Evolutionary conservation across 2,797 vertebrate genomes (phyloP).

Genomic region (Peromyscus eremicus): DNA sequence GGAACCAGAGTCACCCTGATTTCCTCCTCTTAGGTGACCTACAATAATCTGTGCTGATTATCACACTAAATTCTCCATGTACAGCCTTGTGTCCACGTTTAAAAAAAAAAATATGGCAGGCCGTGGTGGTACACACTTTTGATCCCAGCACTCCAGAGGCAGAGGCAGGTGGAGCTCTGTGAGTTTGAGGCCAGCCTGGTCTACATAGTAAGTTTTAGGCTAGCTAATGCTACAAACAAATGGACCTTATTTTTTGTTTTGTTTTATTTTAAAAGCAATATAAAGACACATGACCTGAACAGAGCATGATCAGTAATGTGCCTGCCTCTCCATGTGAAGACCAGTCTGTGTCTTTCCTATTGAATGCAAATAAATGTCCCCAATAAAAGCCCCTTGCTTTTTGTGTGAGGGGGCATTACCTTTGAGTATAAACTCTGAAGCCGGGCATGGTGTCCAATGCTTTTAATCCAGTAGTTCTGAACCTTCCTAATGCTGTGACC

Average conservation of each 20-base stretch:
- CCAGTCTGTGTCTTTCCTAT: not conserved
- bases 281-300: not conserved
- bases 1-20: not conserved
- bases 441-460: too few relatives aligned
- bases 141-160: not conserved
- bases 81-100: not conserved
- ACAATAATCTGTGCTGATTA: not conserved
- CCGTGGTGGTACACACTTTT: not conserved
- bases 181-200: not conserved
- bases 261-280: not conserved
- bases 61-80: not conserved
- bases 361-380: not conserved
- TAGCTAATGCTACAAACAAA: not conserved
- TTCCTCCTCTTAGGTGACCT: not conserved
- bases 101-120: not conserved
- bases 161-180: not conserved
- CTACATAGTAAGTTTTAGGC: not conserved
- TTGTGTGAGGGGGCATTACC: not conserved
- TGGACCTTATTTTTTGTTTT: not conserved
- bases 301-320: not conserved
- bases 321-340: not conserved
- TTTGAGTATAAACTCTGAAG: not conserved
- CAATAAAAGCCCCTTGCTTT: not conserved
- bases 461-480: not conserved
- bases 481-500: not conserved